Conservation (phyloP, 1,140 invertebrate genomes). For the Hypsibius dujardini region DNA sequence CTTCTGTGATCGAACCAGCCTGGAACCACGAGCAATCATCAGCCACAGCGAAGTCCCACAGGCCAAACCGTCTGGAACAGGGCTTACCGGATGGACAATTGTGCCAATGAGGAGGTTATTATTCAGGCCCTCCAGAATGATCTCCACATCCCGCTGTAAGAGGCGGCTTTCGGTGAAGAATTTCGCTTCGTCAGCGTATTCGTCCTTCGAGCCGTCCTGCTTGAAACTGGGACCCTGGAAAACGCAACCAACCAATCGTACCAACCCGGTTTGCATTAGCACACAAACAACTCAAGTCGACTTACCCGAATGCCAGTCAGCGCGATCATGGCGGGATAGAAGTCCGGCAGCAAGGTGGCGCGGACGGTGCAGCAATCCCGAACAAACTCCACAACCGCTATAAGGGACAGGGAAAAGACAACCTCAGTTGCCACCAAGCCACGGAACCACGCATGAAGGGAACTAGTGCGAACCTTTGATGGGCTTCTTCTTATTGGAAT, state of each 20-base stretch:
- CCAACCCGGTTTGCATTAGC: too few relatives aligned
- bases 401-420: too few relatives aligned
- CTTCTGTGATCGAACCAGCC: conserved; percentile 83
- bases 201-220: conserved; percentile 44
- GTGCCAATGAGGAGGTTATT: conserved; percentile 77
- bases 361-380: conserved; percentile 84
- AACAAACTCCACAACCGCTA: conserved; percentile 82
- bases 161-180: conserved; percentile 78
- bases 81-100: conserved; percentile 75
- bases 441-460: background rate
- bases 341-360: conserved; percentile 64
- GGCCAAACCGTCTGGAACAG: too few relatives aligned
- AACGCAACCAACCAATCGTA: too few relatives aligned
- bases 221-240: conserved; percentile 53
- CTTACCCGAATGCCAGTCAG: conserved; percentile 73
- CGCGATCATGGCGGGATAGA: conserved; percentile 74
- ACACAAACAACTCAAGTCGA: too few relatives aligned
- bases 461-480: conserved; percentile 38
- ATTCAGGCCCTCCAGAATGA: conserved; percentile 72
- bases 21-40: too few relatives aligned
- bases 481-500: conserved; percentile 56
- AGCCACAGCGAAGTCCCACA: too few relatives aligned
- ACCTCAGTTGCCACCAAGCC: too few relatives aligned
- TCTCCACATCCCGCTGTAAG: conserved; percentile 77
- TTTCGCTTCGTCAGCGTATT: conserved; percentile 58